These are phyloP conservation scores for Leptodirus hochenwartii DNA, from an alignment of 2,888 invertebrate species.

Conservation along the genomic window DNA sequence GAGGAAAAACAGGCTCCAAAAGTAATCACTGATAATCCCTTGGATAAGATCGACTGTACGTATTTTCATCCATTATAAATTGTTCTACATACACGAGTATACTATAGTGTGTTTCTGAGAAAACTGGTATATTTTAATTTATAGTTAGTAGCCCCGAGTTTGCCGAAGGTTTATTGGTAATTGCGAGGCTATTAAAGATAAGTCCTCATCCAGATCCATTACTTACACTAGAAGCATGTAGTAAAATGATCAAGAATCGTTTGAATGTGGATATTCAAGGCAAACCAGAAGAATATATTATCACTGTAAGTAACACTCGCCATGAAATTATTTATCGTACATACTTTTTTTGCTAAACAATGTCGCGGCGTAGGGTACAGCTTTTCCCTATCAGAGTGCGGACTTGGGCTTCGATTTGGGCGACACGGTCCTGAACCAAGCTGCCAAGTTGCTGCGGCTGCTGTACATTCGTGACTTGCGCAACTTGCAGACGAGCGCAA, in stretches of 20 bases:
- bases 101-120: background rate
- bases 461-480: constrained; percentile 72
- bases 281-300: constrained; percentile 31
- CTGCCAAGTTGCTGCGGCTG: constrained; percentile 59
- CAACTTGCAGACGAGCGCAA: constrained; percentile 80
- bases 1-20: constrained; percentile 43
- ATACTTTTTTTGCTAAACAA: constrained; percentile 7
- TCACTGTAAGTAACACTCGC: constrained; percentile 21
- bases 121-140: constrained; percentile 16
- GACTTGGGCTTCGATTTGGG: constrained; percentile 47
- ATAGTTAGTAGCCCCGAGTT: constrained; percentile 71
- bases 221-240: constrained; percentile 49
- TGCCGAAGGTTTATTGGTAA: constrained; percentile 55
- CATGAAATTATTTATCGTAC: constrained; percentile 2
- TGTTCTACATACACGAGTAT: background rate
- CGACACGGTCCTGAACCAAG: constrained; percentile 45
- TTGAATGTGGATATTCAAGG: constrained; percentile 38
- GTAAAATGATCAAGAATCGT: constrained; percentile 38
- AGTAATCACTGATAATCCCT: constrained; percentile 60
- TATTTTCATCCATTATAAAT: constrained; percentile 14
- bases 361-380: constrained; percentile 40
- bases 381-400: constrained; percentile 49
- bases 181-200: constrained; percentile 65
- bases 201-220: constrained; percentile 67
- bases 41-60: constrained; percentile 78